Evolutionary conservation across 2,888 invertebrate genomes (phyloP).

Genomic region (Tenodera sinensis): DNA sequence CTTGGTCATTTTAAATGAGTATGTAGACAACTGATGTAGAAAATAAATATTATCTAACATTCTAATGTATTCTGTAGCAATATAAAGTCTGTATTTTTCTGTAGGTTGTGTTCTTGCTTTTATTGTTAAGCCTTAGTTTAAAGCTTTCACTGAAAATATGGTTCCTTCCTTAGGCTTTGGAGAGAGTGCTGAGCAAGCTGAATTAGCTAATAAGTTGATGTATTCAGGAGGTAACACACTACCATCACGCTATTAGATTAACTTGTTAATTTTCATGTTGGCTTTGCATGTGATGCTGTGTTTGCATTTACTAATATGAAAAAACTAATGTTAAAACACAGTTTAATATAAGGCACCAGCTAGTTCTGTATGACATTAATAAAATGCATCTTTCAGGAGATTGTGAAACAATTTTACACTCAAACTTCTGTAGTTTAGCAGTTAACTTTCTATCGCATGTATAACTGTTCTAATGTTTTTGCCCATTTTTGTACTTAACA

Average conservation of each 20-base stretch:
- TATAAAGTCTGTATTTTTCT: neutral
- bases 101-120: constrained; percentile 8
- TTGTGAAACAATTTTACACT: no score
- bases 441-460: no score
- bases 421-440: no score
- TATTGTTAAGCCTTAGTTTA: neutral
- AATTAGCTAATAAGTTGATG: constrained; percentile 81
- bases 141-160: neutral
- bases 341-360: no score
- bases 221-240: constrained; percentile 66
- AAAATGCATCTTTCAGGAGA: no score
- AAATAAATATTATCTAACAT: neutral
- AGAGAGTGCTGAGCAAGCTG: constrained; percentile 75
- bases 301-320: no score
- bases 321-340: no score
- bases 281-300: no score
- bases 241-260: constrained; percentile 10
- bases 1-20: neutral
- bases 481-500: no score
- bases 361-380: no score
- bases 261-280: neutral
- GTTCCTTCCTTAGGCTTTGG: constrained; percentile 58
- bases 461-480: no score
- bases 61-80: neutral
- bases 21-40: neutral